Conservation (phyloP, 2,888 invertebrate species). For the Drosophila rubida region DNA sequence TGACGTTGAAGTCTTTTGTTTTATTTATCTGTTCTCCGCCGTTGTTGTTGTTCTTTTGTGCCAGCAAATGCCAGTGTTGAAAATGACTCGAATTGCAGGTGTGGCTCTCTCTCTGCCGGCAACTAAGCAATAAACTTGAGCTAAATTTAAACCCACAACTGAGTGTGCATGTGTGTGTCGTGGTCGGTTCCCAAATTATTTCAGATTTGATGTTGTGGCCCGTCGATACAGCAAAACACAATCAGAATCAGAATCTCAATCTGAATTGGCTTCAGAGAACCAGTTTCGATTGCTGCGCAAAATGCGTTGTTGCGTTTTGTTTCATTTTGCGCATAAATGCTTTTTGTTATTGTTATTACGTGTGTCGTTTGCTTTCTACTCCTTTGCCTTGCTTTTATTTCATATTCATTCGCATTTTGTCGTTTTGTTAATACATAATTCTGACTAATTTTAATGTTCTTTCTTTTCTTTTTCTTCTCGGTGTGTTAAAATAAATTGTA, state of each 20-base stretch:
- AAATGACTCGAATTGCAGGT: conserved; percentile 43
- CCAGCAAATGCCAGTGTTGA: conserved; percentile 38
- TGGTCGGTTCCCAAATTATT: not conserved
- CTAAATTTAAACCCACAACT: conserved; percentile 20
- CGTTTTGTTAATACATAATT: not conserved
- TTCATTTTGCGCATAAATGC: conserved; percentile 1
- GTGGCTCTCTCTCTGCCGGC: conserved; percentile 40
- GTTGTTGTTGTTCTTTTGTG: conserved; percentile 5
- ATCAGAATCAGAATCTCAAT: not conserved
- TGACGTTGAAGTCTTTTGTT: conserved; percentile 62
- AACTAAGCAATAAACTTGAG: conserved; percentile 24
- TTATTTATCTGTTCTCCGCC: conserved; percentile 5
- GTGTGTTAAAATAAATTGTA: conserved; percentile 7
- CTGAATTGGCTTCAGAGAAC: conserved; percentile 24
- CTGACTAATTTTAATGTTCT: not conserved
- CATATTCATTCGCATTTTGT: conserved; percentile 2
- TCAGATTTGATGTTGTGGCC: not conserved
- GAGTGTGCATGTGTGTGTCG: not conserved
- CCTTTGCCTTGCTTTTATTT: not conserved
- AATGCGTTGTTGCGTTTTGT: conserved; percentile 13
- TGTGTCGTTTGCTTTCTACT: conserved; percentile 14
- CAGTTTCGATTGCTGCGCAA: conserved; percentile 54
- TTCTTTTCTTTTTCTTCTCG: not conserved
- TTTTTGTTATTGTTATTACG: conserved; percentile 21
- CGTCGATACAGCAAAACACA: not conserved